These are phyloP conservation scores for Ganaspis brasiliensis DNA, from an alignment of 2,888 invertebrate species.

Conservation along the genomic window DNA sequence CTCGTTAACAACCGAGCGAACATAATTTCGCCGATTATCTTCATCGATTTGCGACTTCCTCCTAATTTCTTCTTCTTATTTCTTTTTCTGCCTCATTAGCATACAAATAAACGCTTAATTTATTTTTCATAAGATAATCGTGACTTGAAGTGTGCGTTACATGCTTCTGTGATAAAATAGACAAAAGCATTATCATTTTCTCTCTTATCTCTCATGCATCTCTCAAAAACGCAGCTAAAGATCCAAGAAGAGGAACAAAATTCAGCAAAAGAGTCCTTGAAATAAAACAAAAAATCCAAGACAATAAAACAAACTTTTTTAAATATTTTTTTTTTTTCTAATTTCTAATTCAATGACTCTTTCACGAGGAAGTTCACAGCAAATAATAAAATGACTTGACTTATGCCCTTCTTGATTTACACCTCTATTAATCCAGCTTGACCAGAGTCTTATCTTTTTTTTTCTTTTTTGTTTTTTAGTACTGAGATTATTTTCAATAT, in stretches of 20 bases:
- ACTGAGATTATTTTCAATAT: constrained; percentile 40
- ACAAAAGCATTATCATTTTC: constrained; percentile 1
- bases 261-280: neutral
- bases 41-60: constrained; percentile 3
- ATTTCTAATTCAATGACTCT: neutral
- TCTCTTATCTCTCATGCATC: neutral
- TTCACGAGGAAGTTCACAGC: constrained; percentile 24
- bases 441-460: neutral
- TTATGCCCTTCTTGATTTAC: constrained; percentile 22
- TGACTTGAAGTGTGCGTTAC: constrained; percentile 18
- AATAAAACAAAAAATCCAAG: neutral
- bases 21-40: constrained; percentile 14
- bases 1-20: constrained; percentile 26
- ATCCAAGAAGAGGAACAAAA: constrained; percentile 16
- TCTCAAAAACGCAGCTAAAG: constrained; percentile 9
- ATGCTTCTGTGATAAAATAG: constrained; percentile 27
- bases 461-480: constrained; percentile 12
- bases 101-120: constrained; percentile 21
- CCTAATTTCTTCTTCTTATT: neutral
- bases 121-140: constrained; percentile 17
- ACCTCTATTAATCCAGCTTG: constrained; percentile 31
- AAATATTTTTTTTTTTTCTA: too few relatives aligned
- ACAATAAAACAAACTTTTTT: too few relatives aligned
- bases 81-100: neutral
- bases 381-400: constrained; percentile 27